Base-by-base conservation (phyloP, 2,888 invertebrate species). In the Syrphus vitripennis region DNA sequence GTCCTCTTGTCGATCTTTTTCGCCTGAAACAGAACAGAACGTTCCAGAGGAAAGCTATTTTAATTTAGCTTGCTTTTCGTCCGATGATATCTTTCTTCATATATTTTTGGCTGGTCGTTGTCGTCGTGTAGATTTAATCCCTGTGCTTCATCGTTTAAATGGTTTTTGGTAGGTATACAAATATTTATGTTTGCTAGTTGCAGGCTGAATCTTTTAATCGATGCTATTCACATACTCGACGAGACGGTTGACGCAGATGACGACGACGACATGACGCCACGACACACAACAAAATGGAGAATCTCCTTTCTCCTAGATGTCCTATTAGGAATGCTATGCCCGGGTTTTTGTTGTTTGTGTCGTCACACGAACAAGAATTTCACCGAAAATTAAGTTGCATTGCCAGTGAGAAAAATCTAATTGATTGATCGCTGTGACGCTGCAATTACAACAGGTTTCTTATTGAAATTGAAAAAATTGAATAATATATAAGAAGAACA, bases 181-280 rank as follows among this genome's bases (percentile, higher is more conserved):
- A 83, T 83, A 83, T 79, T 78, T 83, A 70, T 75, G 70, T 71
- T 82, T 57, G 71, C 48, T 75, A 16, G 71, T 53, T 76, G 76
- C 67, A 67, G 45, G 65, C 34, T 26, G 57, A 40, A 81, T 70
- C 63, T 78, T 70, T 59, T 63, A 53, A 59, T 67, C 74, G 53
- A 34, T 34, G 37, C 42, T 70, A 53, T 65, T 71, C 75, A 57
- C 55, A 29, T 3, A 65, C 45, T 45, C 26, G 12, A 65, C 57
- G 29, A 19, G 45, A 48, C 34, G 21, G 34, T 16, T 7, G 14
- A 50, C 61, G 26, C 2, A n/a, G 2, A 14, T 3, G 37, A 12
- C 24, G 26, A 7, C 16, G 31, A 31, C 16, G 57, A 24, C 6
- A 14, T 16, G 29, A 10, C 1, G 12, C 59, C 7, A 9, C 26